phyloP scores from a whole-genome alignment of 2,113 vertebrate species.

The Terrapene triunguis region DNA sequence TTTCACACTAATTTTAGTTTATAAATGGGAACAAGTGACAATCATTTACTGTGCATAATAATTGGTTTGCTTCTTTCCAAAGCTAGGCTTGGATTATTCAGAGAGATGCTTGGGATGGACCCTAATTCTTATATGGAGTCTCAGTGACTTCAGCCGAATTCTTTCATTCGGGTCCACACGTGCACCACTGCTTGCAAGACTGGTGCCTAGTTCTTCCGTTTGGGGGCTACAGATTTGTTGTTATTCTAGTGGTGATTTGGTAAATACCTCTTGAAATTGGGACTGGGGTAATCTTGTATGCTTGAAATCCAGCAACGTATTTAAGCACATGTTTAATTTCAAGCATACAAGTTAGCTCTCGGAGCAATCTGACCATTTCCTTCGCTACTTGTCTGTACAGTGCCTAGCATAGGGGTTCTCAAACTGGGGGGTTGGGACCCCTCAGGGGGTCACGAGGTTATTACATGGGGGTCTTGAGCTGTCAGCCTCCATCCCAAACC shows the following conservation, averaged over 20 bases:
- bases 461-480: too few relatives aligned
- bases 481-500: too few relatives aligned
- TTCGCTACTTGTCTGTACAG: not conserved
- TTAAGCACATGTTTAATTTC: not conserved
- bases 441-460: too few relatives aligned
- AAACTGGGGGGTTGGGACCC: too few relatives aligned
- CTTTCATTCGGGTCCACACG: not conserved
- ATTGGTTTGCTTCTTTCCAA: not conserved
- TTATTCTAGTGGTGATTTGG: not conserved
- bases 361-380: not conserved
- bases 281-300: not conserved
- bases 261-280: not conserved
- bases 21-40: not conserved
- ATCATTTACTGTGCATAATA: fast-evolving
- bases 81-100: not conserved
- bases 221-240: not conserved
- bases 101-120: fast-evolving
- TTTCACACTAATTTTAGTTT: not conserved
- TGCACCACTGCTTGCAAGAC: not conserved
- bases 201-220: not conserved
- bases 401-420: not conserved
- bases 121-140: not conserved
- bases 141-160: not conserved
- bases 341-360: not conserved
- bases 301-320: not conserved